Evolutionary conservation across 2,113 vertebrate genomes (phyloP).

Genomic region (Manacus vitellinus): DNA sequence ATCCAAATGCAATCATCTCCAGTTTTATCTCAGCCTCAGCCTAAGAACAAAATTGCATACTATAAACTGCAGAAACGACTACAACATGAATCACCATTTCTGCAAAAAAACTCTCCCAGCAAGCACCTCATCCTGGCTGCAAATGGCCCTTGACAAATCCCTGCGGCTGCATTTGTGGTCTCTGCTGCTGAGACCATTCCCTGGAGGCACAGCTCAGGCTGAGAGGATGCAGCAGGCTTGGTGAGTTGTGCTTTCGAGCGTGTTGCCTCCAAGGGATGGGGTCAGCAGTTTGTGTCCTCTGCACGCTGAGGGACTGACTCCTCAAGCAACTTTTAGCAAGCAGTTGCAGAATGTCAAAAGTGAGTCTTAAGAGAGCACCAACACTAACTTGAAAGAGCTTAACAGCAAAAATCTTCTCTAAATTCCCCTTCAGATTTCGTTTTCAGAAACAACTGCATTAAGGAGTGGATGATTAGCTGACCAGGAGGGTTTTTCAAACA

Average conservation of each 20-base stretch:
- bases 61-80: not conserved
- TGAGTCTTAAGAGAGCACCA: not conserved
- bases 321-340: not conserved
- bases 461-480: not conserved
- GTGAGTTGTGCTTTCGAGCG: accelerated
- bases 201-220: not conserved
- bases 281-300: not conserved
- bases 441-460: not conserved
- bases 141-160: not conserved
- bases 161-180: accelerated
- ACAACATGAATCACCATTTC: not conserved
- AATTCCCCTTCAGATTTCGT: not conserved
- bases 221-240: not conserved
- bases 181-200: not conserved
- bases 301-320: not conserved
- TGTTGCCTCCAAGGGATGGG: not conserved
- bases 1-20: not conserved
- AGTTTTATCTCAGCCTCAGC: not conserved
- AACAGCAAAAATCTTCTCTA: not conserved
- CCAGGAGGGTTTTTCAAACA: not conserved
- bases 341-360: not conserved
- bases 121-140: not conserved
- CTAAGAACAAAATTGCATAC: not conserved
- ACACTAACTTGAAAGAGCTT: not conserved
- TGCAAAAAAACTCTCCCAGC: not conserved